phyloP scores from a whole-genome alignment of 2,888 invertebrate species.

The Netelia inedita region DNA sequence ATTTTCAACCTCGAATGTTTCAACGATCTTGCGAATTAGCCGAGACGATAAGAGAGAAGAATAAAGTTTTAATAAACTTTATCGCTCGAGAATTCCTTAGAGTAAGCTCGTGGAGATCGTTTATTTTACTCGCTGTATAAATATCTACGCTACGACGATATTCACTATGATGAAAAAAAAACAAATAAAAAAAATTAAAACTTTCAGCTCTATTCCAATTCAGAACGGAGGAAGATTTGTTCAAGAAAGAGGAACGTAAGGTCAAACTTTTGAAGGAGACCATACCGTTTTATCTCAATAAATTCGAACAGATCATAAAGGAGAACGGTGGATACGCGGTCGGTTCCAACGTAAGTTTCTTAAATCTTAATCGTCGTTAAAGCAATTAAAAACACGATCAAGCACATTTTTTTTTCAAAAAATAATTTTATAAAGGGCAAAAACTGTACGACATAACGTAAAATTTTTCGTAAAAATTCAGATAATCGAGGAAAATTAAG shows the following conservation, averaged over 20 bases:
- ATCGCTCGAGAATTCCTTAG: too few relatives aligned
- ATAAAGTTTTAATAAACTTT: too few relatives aligned
- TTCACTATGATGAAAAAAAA: slow-evolving; percentile 7
- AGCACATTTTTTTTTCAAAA: too few relatives aligned
- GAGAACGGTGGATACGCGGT: slow-evolving; percentile 87
- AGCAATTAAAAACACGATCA: too few relatives aligned
- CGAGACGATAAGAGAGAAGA: too few relatives aligned
- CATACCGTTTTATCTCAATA: slow-evolving; percentile 87
- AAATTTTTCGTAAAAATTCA: too few relatives aligned
- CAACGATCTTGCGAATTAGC: background rate
- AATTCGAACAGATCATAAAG: slow-evolving; percentile 86
- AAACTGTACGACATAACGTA: too few relatives aligned
- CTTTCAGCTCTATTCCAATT: slow-evolving; percentile 85
- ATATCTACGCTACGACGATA: background rate
- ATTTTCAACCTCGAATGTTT: background rate
- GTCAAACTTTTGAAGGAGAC: slow-evolving; percentile 86
- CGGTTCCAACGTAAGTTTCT: slow-evolving; percentile 86
- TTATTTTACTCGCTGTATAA: too few relatives aligned
- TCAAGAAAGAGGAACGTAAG: slow-evolving; percentile 86
- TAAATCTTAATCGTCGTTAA: background rate
- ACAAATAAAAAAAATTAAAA: slow-evolving; percentile 23
- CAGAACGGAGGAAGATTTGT: slow-evolving; percentile 86
- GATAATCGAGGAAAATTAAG: too few relatives aligned
- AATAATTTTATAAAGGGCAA: too few relatives aligned
- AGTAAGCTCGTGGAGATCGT: too few relatives aligned